These are phyloP conservation scores for Coregonus clupeaformis DNA, from an alignment of 2,113 vertebrate species.

Conservation along the genomic window DNA sequence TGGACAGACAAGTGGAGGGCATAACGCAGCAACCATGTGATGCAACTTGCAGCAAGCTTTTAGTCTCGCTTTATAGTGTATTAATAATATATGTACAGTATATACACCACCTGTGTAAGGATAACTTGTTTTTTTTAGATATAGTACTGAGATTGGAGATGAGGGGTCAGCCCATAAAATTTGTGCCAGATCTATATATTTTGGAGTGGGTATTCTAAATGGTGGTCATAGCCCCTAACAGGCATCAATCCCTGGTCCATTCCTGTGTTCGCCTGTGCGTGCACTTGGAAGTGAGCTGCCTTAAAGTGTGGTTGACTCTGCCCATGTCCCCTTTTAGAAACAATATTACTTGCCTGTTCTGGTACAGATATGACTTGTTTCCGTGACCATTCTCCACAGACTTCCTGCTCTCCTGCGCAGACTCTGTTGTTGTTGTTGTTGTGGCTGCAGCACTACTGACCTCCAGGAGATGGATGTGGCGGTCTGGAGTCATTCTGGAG, in stretches of 20 bases:
- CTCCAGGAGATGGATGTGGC: conserved; percentile 33
- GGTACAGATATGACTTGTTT: conserved; percentile 70
- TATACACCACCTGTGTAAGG: too few relatives aligned
- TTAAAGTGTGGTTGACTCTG: conserved; percentile 69
- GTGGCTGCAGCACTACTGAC: conserved; percentile 53
- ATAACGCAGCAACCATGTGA: neutral
- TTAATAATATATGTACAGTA: too few relatives aligned
- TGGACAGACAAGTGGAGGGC: neutral
- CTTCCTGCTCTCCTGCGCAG: conserved; percentile 69
- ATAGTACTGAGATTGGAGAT: neutral
- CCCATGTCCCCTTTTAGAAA: conserved; percentile 73
- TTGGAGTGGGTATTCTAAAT: neutral
- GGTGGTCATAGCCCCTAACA: neutral
- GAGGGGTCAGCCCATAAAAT: neutral
- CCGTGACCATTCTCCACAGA: conserved; percentile 64
- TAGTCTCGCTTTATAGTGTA: neutral
- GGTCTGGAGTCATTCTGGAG: neutral
- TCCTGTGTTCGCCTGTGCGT: neutral
- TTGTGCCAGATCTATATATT: neutral
- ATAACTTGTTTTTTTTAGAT: too few relatives aligned
- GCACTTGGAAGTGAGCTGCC: conserved; percentile 55
- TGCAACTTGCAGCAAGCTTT: neutral
- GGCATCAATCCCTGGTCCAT: neutral
- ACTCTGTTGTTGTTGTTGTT: conserved; percentile 65
- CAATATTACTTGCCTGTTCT: conserved; percentile 63